Evolutionary conservation across 2,888 invertebrate genomes (phyloP).

Genomic region (Physocephala rufipes): DNA sequence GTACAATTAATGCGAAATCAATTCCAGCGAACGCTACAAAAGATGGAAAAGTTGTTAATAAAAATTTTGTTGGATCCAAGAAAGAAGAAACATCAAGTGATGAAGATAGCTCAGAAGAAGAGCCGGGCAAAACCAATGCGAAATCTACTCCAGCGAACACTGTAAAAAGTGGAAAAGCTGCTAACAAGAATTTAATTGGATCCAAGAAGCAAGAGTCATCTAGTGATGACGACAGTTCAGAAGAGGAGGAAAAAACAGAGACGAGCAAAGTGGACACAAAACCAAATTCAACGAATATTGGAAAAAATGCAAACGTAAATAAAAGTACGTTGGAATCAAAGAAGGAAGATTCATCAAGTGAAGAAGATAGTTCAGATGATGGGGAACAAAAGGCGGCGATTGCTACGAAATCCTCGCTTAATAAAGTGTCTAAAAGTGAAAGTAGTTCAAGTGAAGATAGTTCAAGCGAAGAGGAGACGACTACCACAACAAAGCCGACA

Average conservation of each 20-base stretch:
- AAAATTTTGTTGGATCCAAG: conserved; percentile 41
- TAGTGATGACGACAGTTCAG: conserved; percentile 58
- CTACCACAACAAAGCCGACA: conserved; percentile 52
- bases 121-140: no score
- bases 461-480: conserved; percentile 52
- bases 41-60: not conserved
- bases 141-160: no score
- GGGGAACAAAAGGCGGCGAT: conserved; percentile 25
- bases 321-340: conserved; percentile 40
- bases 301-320: not conserved
- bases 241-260: no score
- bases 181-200: conserved; percentile 29
- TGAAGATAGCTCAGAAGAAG: conserved; percentile 53
- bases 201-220: conserved; percentile 53
- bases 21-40: conserved; percentile 30
- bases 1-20: conserved; percentile 36
- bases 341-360: conserved; percentile 56
- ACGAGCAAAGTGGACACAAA: conserved; percentile 39
- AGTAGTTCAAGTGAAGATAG: conserved; percentile 51
- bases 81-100: conserved; percentile 57
- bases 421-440: no score
- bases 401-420: no score
- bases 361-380: conserved; percentile 54
- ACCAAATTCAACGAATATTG: conserved; percentile 32
- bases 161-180: not conserved